Base-by-base conservation (phyloP, 2,113 vertebrate genomes). In the Columba janthina region DNA sequence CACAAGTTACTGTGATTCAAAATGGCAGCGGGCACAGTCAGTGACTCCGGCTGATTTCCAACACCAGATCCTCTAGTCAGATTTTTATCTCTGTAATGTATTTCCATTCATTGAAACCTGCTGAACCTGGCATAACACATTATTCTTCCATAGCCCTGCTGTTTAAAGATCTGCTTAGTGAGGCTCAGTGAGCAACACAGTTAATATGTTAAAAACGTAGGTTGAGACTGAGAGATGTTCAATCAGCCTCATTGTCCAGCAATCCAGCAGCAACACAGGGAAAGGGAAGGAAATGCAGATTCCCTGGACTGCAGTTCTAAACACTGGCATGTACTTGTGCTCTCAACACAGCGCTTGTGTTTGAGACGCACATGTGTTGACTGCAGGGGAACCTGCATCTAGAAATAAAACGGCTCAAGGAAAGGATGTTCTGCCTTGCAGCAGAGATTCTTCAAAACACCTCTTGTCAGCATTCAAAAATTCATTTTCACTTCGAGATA, bases 401-500 rank as follows among this genome's bases (percentile, higher is more conserved):
- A 10, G 13, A 34, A 25, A 22, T 29, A 38, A 11, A 21, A 42
- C 38, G 24, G 46, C n/a, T 54, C 25, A 51, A 82, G 73, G n/a
- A 91, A 91, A 72, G 21, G 32, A 71, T 24, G 16, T 38, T 71
- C 58, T 86, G 28, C 31, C 65, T 80, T 51, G 34, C 61, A 66
- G 84, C 71, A 70, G 46, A 85, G 85, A 70, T 34, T 60, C 89
- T 67, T 82, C 77, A 69, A 54, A 85, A 62, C 28, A 51, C 57
- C 81, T 58, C 67, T 77, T 93, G 38, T 38, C 77, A 7, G 38
- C 70, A 69, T 57, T 89, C 48, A 79, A 44, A 94, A 88, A 94
- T 79, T 89, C 28, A 61, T 88, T 97, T 89, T 70, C 67, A 67
- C 42, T 87, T 90, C 80, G 72, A 53, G 76, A 85, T 51, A 31